These are phyloP conservation scores for Sorex fumeus DNA, from an alignment of 2,113 vertebrate genomes.

Conservation along the genomic window DNA sequence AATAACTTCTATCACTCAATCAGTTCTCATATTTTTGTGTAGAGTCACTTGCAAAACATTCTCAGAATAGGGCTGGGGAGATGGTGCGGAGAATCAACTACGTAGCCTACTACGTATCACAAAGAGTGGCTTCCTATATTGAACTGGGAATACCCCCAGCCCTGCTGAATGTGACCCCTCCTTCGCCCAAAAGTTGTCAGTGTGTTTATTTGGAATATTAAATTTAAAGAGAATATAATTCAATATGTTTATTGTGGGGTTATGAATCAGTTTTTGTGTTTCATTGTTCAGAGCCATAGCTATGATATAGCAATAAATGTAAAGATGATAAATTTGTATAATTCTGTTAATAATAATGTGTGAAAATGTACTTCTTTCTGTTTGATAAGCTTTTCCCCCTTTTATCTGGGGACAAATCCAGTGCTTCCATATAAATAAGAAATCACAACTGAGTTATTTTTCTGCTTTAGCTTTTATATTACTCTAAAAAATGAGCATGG, in stretches of 20 bases:
- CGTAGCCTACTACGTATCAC: too few species aligned
- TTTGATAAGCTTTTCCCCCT: conserved; percentile 23
- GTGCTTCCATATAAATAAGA: too few species aligned
- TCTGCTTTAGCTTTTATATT: too few species aligned
- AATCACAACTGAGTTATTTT: too few species aligned
- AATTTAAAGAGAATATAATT: conserved; percentile 47
- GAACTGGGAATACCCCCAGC: too few species aligned
- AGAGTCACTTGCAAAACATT: conserved; percentile 52
- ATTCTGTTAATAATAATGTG: conserved; percentile 54
- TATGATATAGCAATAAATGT: conserved; percentile 51
- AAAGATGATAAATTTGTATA: neutral
- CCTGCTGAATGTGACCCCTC: too few species aligned
- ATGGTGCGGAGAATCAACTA: too few species aligned
- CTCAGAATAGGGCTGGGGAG: neutral
- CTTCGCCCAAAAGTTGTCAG: neutral
- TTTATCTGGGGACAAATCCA: too few species aligned
- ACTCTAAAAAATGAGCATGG: too few species aligned
- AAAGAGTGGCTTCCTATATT: too few species aligned
- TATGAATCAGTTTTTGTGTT: conserved; percentile 56
- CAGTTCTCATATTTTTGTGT: conserved; percentile 34
- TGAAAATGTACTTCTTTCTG: conserved; percentile 60
- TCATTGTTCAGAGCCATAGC: conserved; percentile 12
- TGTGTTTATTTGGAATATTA: conserved; percentile 24
- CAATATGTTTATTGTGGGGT: conserved; percentile 32
- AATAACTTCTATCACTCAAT: conserved; percentile 41